Percentiles rank a stretch among this genome's conserved stretches.
Conservation (phyloP, 2,797 vertebrate genomes). For the Acanthurus lineatus region DNA sequence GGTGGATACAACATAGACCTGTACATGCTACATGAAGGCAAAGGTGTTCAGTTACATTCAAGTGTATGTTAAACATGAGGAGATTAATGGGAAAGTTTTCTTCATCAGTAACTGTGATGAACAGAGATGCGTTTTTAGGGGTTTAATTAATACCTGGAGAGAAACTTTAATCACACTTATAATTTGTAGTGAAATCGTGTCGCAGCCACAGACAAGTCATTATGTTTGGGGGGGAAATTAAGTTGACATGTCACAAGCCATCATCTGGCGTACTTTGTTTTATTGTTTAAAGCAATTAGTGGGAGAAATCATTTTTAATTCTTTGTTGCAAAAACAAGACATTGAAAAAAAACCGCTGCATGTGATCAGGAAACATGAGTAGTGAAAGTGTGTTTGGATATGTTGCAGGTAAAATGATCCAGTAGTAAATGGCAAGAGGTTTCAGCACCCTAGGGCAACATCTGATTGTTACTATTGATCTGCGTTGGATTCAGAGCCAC, state of each 20-base stretch:
- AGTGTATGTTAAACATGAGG: too few relatives aligned
- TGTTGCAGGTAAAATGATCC: constrained; percentile 61
- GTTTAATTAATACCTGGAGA: too few relatives aligned
- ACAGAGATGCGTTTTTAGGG: too few relatives aligned
- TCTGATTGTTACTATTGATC: constrained; percentile 79
- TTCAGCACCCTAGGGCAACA: constrained; percentile 65
- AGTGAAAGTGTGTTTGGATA: constrained; percentile 42
- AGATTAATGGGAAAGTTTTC: too few relatives aligned
- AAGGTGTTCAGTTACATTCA: too few relatives aligned
- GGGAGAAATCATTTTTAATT: constrained; percentile 68
- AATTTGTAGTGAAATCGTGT: constrained; percentile 18
- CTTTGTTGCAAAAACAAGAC: constrained; percentile 33
- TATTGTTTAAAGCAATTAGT: constrained; percentile 64
- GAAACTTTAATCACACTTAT: constrained; percentile 21
- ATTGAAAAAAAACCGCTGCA: constrained; percentile 15
- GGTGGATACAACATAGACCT: too few relatives aligned
- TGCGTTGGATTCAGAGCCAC: constrained; percentile 60
- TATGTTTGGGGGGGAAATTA: constrained; percentile 43
- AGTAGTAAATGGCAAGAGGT: constrained; percentile 61
- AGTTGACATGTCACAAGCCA: constrained; percentile 54
- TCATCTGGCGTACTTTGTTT: constrained; percentile 33
- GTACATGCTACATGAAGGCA: too few relatives aligned
- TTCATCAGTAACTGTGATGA: too few relatives aligned
- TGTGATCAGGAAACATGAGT: constrained; percentile 53
- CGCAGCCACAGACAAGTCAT: constrained; percentile 34